Evolutionary conservation across 2,888 invertebrate species (phyloP).

Genomic region (Diaphora mendica): DNA sequence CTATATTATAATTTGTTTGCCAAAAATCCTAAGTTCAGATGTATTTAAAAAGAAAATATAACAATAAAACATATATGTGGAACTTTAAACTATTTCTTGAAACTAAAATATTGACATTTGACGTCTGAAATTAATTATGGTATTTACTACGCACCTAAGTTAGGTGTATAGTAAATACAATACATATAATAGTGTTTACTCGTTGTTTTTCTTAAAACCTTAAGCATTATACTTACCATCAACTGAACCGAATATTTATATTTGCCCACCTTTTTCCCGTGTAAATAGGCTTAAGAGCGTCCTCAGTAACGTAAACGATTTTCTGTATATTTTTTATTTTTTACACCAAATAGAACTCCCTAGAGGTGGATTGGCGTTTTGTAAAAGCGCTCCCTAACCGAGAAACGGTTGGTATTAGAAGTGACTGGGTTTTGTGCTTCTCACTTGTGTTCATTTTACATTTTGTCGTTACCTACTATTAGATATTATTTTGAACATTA

Average conservation of each 20-base stretch:
- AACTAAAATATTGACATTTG: too few relatives aligned
- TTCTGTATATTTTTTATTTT: constrained; percentile 36
- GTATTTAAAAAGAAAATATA: too few relatives aligned
- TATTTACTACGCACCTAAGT: too few relatives aligned
- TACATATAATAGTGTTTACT: not conserved
- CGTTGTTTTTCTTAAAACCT: not conserved
- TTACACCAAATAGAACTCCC: not conserved
- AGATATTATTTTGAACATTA: not conserved
- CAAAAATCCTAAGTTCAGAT: too few relatives aligned
- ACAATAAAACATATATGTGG: too few relatives aligned
- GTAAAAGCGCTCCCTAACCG: not conserved
- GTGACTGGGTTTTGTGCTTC: not conserved
- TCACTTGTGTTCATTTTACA: not conserved
- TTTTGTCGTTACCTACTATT: not conserved
- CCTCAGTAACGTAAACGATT: constrained; percentile 24
- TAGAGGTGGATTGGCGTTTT: constrained; percentile 22
- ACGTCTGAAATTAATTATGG: too few relatives aligned
- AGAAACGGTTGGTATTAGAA: constrained; percentile 15
- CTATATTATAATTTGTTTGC: too few relatives aligned
- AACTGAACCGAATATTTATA: not conserved
- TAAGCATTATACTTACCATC: not conserved
- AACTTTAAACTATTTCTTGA: too few relatives aligned
- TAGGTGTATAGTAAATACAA: too few relatives aligned
- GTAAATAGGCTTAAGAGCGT: constrained; percentile 31
- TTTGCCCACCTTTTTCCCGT: constrained; percentile 22